Percentiles rank a stretch among this genome's conserved stretches.
phyloP scores from a whole-genome alignment of 2,888 invertebrate genomes.

The Erynnis tages region DNA sequence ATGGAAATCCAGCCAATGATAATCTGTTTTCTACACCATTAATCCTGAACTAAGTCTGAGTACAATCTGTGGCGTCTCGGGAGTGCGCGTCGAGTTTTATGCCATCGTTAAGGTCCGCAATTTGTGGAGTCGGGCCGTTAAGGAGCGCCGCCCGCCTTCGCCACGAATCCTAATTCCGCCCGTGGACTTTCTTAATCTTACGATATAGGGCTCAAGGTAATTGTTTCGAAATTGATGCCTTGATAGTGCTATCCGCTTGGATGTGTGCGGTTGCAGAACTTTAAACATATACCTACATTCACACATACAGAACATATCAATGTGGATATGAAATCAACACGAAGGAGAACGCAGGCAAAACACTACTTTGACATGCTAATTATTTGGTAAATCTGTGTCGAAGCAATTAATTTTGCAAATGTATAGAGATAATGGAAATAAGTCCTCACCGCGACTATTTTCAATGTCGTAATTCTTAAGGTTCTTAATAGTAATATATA shows the following conservation, averaged over 20 bases:
- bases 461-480: too few relatives aligned
- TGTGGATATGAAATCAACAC: too few relatives aligned
- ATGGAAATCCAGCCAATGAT: slow-evolving; percentile 81
- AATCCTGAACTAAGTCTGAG: slow-evolving; percentile 81
- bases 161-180: slow-evolving; percentile 74
- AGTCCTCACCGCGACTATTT: too few relatives aligned
- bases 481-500: too few relatives aligned
- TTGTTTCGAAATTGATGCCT: slow-evolving; percentile 77
- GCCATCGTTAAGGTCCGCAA: slow-evolving; percentile 80
- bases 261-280: background rate
- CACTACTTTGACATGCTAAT: too few relatives aligned
- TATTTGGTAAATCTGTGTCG: too few relatives aligned
- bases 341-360: too few relatives aligned
- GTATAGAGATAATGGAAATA: too few relatives aligned
- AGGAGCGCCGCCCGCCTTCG: slow-evolving; percentile 67
- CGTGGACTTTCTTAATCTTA: slow-evolving; percentile 81
- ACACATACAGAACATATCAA: background rate
- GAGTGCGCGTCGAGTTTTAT: slow-evolving; percentile 78
- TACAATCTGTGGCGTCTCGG: slow-evolving; percentile 78
- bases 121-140: slow-evolving; percentile 80
- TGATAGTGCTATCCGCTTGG: slow-evolving; percentile 39
- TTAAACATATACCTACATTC: too few relatives aligned
- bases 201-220: slow-evolving; percentile 78
- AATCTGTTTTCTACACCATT: slow-evolving; percentile 83
- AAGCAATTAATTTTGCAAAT: too few relatives aligned